These are phyloP conservation scores for Ceratina japonica DNA, from an alignment of 1,140 invertebrate species.

Conservation along the genomic window DNA sequence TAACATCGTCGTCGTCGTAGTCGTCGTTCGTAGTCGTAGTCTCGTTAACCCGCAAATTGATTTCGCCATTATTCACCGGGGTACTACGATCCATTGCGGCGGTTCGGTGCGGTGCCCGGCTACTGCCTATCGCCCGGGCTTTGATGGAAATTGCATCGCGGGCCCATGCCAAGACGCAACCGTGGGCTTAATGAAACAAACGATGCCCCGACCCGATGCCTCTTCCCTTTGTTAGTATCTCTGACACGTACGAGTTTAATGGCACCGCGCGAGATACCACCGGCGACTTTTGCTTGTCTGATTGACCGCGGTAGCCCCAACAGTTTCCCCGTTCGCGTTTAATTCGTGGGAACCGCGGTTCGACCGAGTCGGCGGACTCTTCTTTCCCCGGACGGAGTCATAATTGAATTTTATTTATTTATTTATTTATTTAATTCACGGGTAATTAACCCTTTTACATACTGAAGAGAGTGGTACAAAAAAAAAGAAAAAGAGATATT, in stretches of 20 bases:
- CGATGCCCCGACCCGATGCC: not conserved
- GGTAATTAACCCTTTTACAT: too few relatives aligned
- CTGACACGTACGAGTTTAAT: not conserved
- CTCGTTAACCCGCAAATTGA: slow-evolving; percentile 46
- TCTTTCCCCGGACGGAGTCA: too few relatives aligned
- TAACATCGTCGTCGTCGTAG: not conserved
- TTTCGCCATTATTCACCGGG: slow-evolving; percentile 32
- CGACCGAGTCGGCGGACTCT: too few relatives aligned
- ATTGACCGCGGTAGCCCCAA: not conserved
- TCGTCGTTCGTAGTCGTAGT: not conserved
- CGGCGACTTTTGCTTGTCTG: too few relatives aligned
- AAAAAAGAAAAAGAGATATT: too few relatives aligned
- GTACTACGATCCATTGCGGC: too few relatives aligned
- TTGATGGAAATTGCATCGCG: slow-evolving; percentile 21
- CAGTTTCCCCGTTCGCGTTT: not conserved
- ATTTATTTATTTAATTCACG: too few relatives aligned
- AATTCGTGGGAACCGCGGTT: not conserved
- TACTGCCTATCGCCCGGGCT: slow-evolving; percentile 5
- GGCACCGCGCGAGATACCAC: not conserved
- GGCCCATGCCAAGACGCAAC: not conserved
- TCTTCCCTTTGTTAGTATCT: slow-evolving; percentile 1
- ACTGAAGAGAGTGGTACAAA: too few relatives aligned
- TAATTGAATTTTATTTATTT: too few relatives aligned
- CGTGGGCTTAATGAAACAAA: slow-evolving; percentile 17
- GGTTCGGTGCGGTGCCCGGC: not conserved